A percentile compares a stretch with the other conserved stretches of the same genome.
Conservation (phyloP, 2,797 vertebrate genomes). For the Sandelia bainsii region DNA sequence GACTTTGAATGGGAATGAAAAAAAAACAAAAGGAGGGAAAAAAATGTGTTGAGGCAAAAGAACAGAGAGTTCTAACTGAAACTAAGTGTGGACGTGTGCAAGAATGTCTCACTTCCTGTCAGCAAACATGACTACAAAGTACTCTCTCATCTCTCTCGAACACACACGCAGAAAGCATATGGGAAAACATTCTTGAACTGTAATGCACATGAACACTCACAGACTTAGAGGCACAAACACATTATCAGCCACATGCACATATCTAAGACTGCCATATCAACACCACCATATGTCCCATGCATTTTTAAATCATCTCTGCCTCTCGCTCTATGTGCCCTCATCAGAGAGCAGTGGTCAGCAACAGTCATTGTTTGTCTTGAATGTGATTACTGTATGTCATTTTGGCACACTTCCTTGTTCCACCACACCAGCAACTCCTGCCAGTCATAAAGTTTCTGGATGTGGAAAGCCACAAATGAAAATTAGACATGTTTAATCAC, state of each 20-base stretch:
- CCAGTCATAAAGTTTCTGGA: constrained; percentile 37
- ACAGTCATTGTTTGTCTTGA: constrained; percentile 35
- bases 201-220: constrained; percentile 42
- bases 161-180: constrained; percentile 63
- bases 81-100: constrained; percentile 49
- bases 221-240: constrained; percentile 31
- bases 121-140: constrained; percentile 72
- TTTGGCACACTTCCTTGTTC: constrained; percentile 43
- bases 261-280: constrained; percentile 55
- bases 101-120: constrained; percentile 74
- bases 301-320: constrained; percentile 53
- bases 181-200: constrained; percentile 62
- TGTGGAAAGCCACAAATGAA: constrained; percentile 29
- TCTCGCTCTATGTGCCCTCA: constrained; percentile 56
- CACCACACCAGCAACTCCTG: constrained; percentile 38
- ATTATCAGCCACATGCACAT: constrained; percentile 48
- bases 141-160: constrained; percentile 63
- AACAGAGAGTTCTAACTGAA: constrained; percentile 59
- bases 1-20: constrained; percentile 40
- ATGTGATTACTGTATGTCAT: constrained; percentile 41
- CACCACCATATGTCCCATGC: constrained; percentile 56
- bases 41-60: constrained; percentile 57
- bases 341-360: constrained; percentile 51
- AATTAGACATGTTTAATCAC: constrained; percentile 43
- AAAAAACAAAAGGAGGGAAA: constrained; percentile 28